Base-by-base conservation (phyloP, 2,113 vertebrate species). In the Cynoglossus semilaevis region DNA sequence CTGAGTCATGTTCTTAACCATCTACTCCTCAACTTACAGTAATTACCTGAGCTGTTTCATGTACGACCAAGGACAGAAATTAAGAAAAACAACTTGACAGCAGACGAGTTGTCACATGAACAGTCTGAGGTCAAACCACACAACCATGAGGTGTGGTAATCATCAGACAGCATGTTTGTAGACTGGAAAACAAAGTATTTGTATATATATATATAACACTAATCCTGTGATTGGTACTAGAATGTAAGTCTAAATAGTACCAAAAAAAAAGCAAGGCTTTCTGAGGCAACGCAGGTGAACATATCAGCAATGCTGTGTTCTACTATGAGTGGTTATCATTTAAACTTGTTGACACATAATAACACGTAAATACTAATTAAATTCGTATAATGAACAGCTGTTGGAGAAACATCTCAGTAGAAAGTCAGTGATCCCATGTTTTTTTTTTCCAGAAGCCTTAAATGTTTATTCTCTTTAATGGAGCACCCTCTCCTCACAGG, bases 1-100 rank as follows among this genome's bases (percentile, higher is more conserved):
- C 49, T 60, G 72, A 78, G 62, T 83, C 68, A 78, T 68, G 63
- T 19, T 58, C 14, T 14, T 11, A 47, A 35, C 36, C 41, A 61
- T 53, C 37, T 14, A 41, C 58, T 72, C 54, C 38, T 58, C 40
- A 29, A 56, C 57, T 35, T n/a, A n/a, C n/a, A n/a, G n/a, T n/a
- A n/a, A n/a, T n/a, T n/a, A n/a, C n/a, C 52, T 29, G 53, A 41
- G 63, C 63, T 59, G 66, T 68, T 51, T 60, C 22, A 29, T 22
- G 11, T 58, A 34, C 16, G 51, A 11, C 15, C 2, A 41, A 1
- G 11, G 55, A 19, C 40, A 53, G 10, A 34, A 3, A 15, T 18
- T 34, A 16, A 19, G 19, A 49, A n/a, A 6, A 15, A 42, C 13
- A 42, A 42, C 41, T 14, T 7, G 2, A n/a, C 11, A 41, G 5